Conservation (phyloP, 2,888 invertebrate species). For the Sipha maydis region DNA sequence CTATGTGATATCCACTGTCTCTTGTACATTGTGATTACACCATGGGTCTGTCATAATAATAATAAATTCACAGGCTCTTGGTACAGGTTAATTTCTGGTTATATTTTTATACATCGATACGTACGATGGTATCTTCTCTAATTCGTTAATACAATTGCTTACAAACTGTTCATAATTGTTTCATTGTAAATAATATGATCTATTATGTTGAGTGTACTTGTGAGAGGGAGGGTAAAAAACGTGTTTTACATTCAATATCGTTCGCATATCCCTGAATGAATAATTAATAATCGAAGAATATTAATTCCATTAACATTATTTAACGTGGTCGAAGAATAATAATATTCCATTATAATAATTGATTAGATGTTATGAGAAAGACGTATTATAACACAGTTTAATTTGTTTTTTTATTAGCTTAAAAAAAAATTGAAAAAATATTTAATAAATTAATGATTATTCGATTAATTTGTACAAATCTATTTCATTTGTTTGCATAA, state of each 20-base stretch:
- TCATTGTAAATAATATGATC: background rate
- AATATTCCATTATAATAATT: constrained; percentile 36
- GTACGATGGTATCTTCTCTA: background rate
- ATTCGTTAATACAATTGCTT: background rate
- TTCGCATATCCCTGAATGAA: background rate
- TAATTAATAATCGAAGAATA: constrained; percentile 11
- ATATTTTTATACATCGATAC: background rate
- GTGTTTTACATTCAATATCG: background rate
- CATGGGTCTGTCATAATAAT: no score
- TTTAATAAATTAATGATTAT: background rate
- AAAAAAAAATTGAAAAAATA: background rate
- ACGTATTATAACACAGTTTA: background rate
- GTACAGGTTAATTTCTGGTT: no score
- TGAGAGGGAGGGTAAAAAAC: background rate
- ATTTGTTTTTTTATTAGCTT: constrained; percentile 11
- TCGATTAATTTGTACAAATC: background rate
- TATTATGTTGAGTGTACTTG: background rate
- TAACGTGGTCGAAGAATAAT: background rate
- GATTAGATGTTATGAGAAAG: background rate
- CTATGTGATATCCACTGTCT: no score
- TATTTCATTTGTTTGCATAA: constrained; percentile 4
- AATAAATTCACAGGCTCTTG: no score
- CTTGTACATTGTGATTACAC: no score
- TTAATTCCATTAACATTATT: constrained; percentile 6
- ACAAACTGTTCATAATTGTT: background rate